These are phyloP conservation scores for Iphiclides podalirius DNA, from an alignment of 2,888 invertebrate genomes.

Conservation along the genomic window DNA sequence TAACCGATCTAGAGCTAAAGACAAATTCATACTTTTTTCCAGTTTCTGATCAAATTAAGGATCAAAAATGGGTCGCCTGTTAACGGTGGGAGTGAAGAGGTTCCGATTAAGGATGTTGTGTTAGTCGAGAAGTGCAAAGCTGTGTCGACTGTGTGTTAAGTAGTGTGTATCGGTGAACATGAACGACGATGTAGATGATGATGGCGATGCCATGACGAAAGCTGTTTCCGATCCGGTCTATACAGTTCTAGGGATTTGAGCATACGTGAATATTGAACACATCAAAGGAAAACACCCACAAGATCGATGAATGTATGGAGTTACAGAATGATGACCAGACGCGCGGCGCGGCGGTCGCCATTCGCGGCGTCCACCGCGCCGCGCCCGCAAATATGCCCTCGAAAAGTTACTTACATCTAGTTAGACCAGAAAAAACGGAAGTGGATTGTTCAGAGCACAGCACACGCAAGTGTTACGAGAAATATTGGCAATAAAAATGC, in stretches of 20 bases:
- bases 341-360: not conserved
- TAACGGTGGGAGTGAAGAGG: not conserved
- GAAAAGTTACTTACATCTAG: conserved; percentile 48
- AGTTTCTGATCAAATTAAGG: not conserved
- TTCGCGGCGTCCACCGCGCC: conserved; percentile 14
- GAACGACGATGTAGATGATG: no score
- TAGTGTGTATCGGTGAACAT: not conserved
- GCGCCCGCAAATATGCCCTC: conserved; percentile 21
- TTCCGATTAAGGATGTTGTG: not conserved
- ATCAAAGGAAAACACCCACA: conserved; percentile 62
- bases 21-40: not conserved
- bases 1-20: not conserved
- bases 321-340: no score
- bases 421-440: conserved; percentile 56
- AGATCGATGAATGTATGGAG: conserved; percentile 43
- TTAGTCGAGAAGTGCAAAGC: not conserved
- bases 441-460: conserved; percentile 54
- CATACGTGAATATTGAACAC: conserved; percentile 72
- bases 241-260: conserved; percentile 48
- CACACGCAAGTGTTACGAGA: conserved; percentile 60
- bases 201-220: not conserved
- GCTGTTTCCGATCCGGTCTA: conserved; percentile 32
- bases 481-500: conserved; percentile 76
- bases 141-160: no score
- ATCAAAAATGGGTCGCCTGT: not conserved